These are phyloP conservation scores for Herpailurus yagouaroundi DNA, from an alignment of 2,113 vertebrate genomes.

Conservation along the genomic window DNA sequence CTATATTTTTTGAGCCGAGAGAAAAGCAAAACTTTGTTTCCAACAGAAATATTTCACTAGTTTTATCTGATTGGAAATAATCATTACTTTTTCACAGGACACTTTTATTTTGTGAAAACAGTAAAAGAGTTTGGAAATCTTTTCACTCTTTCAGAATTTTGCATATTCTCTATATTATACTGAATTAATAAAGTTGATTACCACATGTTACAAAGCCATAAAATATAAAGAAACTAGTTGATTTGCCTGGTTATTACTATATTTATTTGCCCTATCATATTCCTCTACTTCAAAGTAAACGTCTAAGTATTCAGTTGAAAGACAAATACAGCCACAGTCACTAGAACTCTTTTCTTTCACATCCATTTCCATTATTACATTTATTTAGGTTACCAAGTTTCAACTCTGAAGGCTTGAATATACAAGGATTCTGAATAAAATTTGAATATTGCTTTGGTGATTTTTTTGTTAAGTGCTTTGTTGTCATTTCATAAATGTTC, in stretches of 20 bases:
- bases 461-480: neutral
- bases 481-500: neutral
- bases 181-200: neutral
- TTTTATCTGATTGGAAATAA: slow-evolving; percentile 14
- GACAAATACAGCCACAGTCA: neutral
- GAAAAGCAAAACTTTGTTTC: slow-evolving; percentile 30
- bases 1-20: neutral
- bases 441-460: neutral
- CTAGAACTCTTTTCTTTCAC: slow-evolving; percentile 37
- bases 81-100: neutral
- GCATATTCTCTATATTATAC: neutral
- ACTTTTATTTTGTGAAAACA: neutral
- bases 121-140: neutral
- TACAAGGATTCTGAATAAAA: slow-evolving; percentile 10
- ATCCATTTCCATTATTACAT: slow-evolving; percentile 39
- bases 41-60: neutral
- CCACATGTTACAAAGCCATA: neutral
- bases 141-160: neutral
- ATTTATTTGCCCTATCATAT: slow-evolving; percentile 7
- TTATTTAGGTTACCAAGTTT: slow-evolving; percentile 53
- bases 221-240: neutral
- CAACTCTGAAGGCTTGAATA: neutral
- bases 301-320: slow-evolving; percentile 32
- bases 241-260: neutral
- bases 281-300: slow-evolving; percentile 5